Evolutionary conservation across 2,113 vertebrate species (phyloP).

Genomic region (Coturnix japonica): DNA sequence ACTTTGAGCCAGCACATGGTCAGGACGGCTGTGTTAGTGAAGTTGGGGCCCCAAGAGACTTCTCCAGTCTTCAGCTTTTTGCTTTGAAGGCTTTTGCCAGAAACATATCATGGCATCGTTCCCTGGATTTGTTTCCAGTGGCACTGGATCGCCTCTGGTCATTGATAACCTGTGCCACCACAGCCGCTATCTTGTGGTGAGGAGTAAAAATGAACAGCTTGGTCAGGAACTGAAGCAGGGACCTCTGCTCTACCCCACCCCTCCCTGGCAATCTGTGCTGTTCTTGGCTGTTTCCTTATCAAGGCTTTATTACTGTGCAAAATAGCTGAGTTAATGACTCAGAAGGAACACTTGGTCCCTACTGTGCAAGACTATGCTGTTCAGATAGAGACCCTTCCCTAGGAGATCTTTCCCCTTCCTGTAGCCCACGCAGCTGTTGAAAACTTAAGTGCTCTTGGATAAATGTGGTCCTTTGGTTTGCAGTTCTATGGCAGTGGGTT

Average conservation of each 20-base stretch:
- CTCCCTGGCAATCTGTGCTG: not conserved
- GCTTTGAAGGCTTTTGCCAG: not conserved
- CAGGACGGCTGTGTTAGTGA: not conserved
- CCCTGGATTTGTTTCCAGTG: not conserved
- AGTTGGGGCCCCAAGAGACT: not conserved
- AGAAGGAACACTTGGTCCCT: not conserved
- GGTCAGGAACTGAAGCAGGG: not conserved
- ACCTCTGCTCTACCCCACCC: not conserved
- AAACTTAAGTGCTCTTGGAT: not conserved
- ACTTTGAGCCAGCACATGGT: not conserved
- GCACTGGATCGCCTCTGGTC: not conserved
- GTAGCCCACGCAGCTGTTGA: not conserved
- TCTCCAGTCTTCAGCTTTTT: not conserved
- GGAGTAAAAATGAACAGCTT: not conserved
- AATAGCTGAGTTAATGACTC: constrained; percentile 3
- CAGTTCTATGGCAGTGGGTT: not conserved
- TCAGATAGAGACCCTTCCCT: not conserved
- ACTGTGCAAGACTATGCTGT: not conserved
- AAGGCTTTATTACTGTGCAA: not conserved
- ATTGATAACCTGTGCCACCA: accelerated
- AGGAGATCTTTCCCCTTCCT: not conserved
- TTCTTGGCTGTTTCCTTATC: constrained; percentile 7
- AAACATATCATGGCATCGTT: not conserved
- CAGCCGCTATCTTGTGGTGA: not conserved
- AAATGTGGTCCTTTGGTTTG: not conserved